Evolutionary conservation across 2,113 vertebrate genomes (phyloP).

Genomic region (Camarhynchus parvulus): DNA sequence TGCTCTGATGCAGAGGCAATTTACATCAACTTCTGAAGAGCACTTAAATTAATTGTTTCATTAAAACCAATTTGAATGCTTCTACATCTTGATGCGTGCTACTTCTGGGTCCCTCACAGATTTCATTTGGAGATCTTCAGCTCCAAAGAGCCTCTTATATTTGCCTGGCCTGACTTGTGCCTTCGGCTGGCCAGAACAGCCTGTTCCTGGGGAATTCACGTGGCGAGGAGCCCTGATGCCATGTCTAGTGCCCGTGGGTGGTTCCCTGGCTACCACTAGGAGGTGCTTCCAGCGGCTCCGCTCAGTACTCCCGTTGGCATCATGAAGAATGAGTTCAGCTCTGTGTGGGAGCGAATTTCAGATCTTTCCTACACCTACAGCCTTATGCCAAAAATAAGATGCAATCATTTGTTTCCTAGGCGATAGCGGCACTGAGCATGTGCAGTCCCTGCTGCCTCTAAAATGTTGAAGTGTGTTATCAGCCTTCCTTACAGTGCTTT

Average conservation of each 20-base stretch:
- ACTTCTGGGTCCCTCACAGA: background rate
- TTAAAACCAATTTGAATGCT: constrained; percentile 51
- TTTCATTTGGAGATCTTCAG: background rate
- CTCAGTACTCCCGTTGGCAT: background rate
- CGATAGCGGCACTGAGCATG: constrained; percentile 46
- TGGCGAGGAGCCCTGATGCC: background rate
- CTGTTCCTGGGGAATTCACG: background rate
- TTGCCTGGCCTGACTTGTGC: background rate
- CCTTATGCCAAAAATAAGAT: constrained; percentile 74
- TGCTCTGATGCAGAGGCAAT: constrained; percentile 37
- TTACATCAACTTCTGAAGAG: constrained; percentile 42
- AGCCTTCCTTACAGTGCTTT: constrained; percentile 43
- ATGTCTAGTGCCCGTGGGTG: constrained; percentile 2
- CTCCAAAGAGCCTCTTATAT: background rate
- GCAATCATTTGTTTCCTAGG: constrained; percentile 73
- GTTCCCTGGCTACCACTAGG: constrained; percentile 18
- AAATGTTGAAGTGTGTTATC: constrained; percentile 56
- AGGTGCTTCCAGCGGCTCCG: background rate
- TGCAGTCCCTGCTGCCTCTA: background rate
- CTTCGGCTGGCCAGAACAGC: background rate
- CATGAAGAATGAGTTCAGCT: constrained; percentile 48
- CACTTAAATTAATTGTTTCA: constrained; percentile 62
- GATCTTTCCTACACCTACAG: constrained; percentile 72
- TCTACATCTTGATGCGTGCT: background rate
- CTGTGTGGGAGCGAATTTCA: constrained; percentile 55